Percentiles rank a stretch among this genome's conserved stretches.
These are phyloP conservation scores for Zaprionus nigranus DNA, from an alignment of 1,140 invertebrate species.

Conservation along the genomic window DNA sequence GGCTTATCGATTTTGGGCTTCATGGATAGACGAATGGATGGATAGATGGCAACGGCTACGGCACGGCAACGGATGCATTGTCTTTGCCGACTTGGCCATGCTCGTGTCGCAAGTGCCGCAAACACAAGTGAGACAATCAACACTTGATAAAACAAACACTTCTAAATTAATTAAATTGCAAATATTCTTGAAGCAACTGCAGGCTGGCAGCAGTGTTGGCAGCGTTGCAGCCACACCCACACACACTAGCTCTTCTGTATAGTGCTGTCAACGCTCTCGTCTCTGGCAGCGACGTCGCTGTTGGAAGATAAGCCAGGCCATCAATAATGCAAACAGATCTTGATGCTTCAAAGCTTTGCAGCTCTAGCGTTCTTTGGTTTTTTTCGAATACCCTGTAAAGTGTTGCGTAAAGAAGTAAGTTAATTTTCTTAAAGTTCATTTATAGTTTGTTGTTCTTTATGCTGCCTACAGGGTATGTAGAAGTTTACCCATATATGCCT, in stretches of 20 bases:
- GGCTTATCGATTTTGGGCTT: conserved; percentile 72
- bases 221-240: conserved; percentile 26
- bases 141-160: conserved; percentile 82
- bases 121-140: conserved; percentile 83
- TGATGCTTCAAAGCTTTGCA: conserved; percentile 31
- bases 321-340: conserved; percentile 80
- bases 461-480: neutral
- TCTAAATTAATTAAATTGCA: conserved; percentile 83
- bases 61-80: conserved; percentile 21
- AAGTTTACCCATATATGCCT: conserved; percentile 37
- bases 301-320: conserved; percentile 77
- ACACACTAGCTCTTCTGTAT: neutral
- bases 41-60: neutral
- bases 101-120: conserved; percentile 76
- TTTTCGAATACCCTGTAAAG: neutral
- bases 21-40: conserved; percentile 3
- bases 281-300: conserved; percentile 58
- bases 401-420: neutral
- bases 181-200: conserved; percentile 77
- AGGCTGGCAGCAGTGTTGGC: conserved; percentile 50
- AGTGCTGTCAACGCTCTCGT: conserved; percentile 66
- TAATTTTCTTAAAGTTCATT: neutral
- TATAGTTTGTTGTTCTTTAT: neutral
- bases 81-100: conserved; percentile 59
- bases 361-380: conserved; percentile 52